phyloP scores from a whole-genome alignment of 2,797 vertebrate genomes.

The Esox lucius region DNA sequence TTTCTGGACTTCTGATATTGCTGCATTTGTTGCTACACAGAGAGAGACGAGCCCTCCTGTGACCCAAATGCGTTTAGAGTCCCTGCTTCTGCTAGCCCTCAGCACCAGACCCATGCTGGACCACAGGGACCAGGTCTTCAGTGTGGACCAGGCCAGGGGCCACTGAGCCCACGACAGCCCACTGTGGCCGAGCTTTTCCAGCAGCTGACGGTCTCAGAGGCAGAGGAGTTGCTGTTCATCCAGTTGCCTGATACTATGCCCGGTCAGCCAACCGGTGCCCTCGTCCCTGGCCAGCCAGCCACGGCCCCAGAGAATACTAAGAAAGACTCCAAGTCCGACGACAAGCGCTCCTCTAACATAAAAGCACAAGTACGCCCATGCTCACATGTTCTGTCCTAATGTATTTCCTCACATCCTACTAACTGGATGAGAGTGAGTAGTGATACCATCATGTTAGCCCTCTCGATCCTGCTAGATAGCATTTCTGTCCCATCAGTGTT shows the following conservation, averaged over 20 bases:
- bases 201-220: conserved; percentile 65
- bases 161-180: conserved; percentile 42
- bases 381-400: not conserved
- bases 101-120: not conserved
- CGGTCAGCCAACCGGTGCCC: not conserved
- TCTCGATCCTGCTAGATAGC: not conserved
- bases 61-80: conserved; percentile 19
- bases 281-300: conserved; percentile 12
- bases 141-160: not conserved
- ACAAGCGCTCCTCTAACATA: conserved; percentile 49
- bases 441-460: not conserved
- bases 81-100: not conserved
- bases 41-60: too few relatives aligned
- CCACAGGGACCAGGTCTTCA: not conserved
- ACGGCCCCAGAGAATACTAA: conserved; percentile 17
- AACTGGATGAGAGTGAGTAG: not conserved
- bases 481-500: not conserved
- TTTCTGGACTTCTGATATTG: not conserved
- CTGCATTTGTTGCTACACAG: not conserved
- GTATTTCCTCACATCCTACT: not conserved
- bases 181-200: conserved; percentile 66
- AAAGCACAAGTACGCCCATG: conserved; percentile 58
- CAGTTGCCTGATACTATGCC: conserved; percentile 78
- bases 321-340: conserved; percentile 55
- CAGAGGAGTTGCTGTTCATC: conserved; percentile 76